Evolutionary conservation across 2,113 vertebrate species (phyloP).

Genomic region (Vulpes ferrilata): DNA sequence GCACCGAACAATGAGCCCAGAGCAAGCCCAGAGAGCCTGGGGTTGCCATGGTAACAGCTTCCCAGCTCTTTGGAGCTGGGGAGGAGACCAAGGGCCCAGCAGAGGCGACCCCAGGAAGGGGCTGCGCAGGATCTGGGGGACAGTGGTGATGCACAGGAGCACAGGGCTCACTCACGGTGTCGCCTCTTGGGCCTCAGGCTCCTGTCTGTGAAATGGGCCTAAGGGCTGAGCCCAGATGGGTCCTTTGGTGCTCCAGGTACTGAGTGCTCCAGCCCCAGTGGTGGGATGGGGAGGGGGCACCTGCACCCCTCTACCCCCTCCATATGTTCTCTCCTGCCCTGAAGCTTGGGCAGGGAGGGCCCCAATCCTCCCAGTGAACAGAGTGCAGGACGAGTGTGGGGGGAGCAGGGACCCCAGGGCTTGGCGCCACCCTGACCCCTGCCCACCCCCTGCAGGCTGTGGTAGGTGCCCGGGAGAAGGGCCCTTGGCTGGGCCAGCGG

Average conservation of each 20-base stretch:
- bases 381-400: background rate
- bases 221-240: background rate
- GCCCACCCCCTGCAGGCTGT: background rate
- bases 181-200: background rate
- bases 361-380: background rate
- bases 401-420: background rate
- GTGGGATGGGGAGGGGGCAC: background rate
- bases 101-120: slow-evolving; percentile 40
- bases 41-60: slow-evolving; percentile 68
- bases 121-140: background rate
- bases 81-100: slow-evolving; percentile 10
- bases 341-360: background rate
- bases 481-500: slow-evolving; percentile 31
- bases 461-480: background rate
- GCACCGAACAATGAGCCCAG: slow-evolving; percentile 33
- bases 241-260: too few species aligned
- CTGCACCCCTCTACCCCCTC: too few species aligned
- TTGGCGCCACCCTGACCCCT: background rate
- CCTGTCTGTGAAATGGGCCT: background rate
- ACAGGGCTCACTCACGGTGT: background rate
- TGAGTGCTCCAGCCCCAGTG: background rate
- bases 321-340: background rate
- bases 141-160: background rate
- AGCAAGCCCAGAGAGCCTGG: background rate
- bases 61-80: background rate